These are phyloP conservation scores for Zingel zingel DNA, from an alignment of 2,113 vertebrate species.

Conservation along the genomic window DNA sequence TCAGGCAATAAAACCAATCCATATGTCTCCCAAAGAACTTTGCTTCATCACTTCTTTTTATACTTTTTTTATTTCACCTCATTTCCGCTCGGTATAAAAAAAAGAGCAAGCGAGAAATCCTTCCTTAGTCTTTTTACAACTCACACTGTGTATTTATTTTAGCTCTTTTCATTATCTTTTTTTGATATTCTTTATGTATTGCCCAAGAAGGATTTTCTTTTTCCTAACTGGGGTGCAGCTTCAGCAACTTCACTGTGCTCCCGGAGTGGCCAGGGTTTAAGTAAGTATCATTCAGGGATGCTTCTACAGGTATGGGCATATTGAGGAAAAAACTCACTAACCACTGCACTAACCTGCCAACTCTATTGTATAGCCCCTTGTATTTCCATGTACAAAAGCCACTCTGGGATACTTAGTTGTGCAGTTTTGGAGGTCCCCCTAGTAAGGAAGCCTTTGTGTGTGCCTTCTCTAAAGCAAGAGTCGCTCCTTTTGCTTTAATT, in stretches of 20 bases:
- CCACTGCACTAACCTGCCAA: slow-evolving; percentile 51
- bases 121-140: slow-evolving; percentile 38
- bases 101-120: slow-evolving; percentile 22
- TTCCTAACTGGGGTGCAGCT: slow-evolving; percentile 62
- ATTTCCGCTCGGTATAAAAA: slow-evolving; percentile 22
- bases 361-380: slow-evolving; percentile 42
- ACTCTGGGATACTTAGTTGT: slow-evolving; percentile 58
- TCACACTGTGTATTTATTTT: slow-evolving; percentile 58
- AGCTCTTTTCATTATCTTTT: slow-evolving; percentile 69
- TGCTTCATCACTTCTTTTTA: slow-evolving; percentile 27
- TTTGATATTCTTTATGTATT: slow-evolving; percentile 63
- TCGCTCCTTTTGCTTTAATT: slow-evolving; percentile 81
- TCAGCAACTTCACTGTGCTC: slow-evolving; percentile 76
- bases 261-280: slow-evolving; percentile 59
- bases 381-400: slow-evolving; percentile 62
- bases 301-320: slow-evolving; percentile 37
- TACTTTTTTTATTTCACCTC: slow-evolving; percentile 27
- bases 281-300: slow-evolving; percentile 47
- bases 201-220: slow-evolving; percentile 65
- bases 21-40: slow-evolving; percentile 33
- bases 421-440: slow-evolving; percentile 50
- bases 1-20: slow-evolving; percentile 16
- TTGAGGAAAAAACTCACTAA: slow-evolving; percentile 47
- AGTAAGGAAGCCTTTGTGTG: slow-evolving; percentile 64
- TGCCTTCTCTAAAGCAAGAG: slow-evolving; percentile 62